These are phyloP conservation scores for Tachina grossa DNA, from an alignment of 2,888 invertebrate species.

Conservation along the genomic window DNA sequence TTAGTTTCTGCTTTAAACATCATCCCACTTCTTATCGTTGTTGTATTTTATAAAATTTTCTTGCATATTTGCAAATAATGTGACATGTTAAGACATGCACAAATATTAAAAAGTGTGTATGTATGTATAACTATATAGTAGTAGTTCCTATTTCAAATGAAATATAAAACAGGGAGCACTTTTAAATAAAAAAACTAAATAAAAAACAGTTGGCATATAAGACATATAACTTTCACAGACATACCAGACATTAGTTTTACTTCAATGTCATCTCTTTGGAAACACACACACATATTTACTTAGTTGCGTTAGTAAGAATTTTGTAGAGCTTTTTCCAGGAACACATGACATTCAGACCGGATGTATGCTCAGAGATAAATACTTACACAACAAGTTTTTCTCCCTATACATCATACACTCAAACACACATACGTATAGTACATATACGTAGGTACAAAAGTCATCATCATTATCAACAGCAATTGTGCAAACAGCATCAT, in stretches of 20 bases:
- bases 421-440: too few species aligned
- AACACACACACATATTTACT: not conserved
- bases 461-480: conserved; percentile 50
- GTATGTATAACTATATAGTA: not conserved
- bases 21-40: conserved; percentile 19
- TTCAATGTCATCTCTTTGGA: conserved; percentile 63
- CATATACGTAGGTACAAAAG: conserved; percentile 1
- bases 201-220: conserved; percentile 25
- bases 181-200: conserved; percentile 13
- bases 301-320: not conserved
- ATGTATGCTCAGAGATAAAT: conserved; percentile 54
- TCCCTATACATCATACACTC: not conserved
- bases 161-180: conserved; percentile 27
- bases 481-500: conserved; percentile 37
- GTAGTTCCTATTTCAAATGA: conserved; percentile 9
- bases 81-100: conserved; percentile 68
- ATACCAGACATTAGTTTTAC: conserved; percentile 65
- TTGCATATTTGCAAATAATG: conserved; percentile 66
- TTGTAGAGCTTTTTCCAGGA: conserved; percentile 13
- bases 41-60: conserved; percentile 41
- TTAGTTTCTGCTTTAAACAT: conserved; percentile 2
- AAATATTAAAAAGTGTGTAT: conserved; percentile 52
- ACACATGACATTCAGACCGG: conserved; percentile 28
- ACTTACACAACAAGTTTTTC: conserved; percentile 21
- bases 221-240: conserved; percentile 62